A percentile compares a stretch with the other conserved stretches of the same genome.
Conservation (phyloP, 1,140 invertebrate species). For the Theocolax elegans region DNA sequence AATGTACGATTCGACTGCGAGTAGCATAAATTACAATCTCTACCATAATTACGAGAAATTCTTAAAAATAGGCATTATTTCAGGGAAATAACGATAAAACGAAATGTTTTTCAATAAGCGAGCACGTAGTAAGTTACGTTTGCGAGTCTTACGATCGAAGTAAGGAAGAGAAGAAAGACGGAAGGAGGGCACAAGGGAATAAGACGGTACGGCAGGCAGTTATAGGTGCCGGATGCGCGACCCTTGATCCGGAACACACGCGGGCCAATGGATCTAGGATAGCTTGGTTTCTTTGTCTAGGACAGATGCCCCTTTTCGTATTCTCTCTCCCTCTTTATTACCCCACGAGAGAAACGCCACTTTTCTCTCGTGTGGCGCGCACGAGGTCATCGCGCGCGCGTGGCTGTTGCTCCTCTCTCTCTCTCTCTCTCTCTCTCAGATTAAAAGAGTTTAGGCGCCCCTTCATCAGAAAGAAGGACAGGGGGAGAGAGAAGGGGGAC, state of each 20-base stretch:
- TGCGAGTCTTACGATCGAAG: too few relatives aligned
- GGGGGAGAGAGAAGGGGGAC: too few relatives aligned
- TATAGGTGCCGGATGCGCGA: background rate
- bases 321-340: background rate
- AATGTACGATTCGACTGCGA: too few relatives aligned
- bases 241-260: slow-evolving; percentile 17
- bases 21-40: too few relatives aligned
- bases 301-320: slow-evolving; percentile 30
- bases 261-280: background rate
- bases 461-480: too few relatives aligned
- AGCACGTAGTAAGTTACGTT: too few relatives aligned
- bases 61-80: too few relatives aligned
- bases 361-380: background rate
- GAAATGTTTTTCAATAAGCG: too few relatives aligned
- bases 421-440: slow-evolving; percentile 19
- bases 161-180: too few relatives aligned
- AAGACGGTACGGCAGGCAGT: background rate
- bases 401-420: slow-evolving; percentile 14
- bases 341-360: slow-evolving; percentile 15
- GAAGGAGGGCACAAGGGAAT: background rate
- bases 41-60: too few relatives aligned
- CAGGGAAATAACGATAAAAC: too few relatives aligned
- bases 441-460: slow-evolving; percentile 39
- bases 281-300: slow-evolving; percentile 39
- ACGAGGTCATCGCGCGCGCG: slow-evolving; percentile 26